Conservation (phyloP, 2,888 invertebrate genomes). For the Synanthedon myopaeformis region DNA sequence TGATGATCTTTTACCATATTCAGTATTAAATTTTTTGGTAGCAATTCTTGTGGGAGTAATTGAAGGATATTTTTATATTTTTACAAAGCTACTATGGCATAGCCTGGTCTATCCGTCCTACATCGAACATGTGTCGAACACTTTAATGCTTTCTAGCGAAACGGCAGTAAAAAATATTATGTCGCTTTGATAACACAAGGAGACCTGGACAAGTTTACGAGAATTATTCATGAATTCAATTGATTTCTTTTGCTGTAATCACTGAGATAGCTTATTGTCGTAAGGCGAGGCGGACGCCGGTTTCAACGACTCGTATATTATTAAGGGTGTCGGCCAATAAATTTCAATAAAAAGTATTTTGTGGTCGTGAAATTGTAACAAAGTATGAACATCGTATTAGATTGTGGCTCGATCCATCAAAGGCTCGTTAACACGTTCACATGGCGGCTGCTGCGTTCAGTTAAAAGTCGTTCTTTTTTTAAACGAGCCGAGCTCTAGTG, state of each 20-base stretch:
- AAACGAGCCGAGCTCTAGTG: slow-evolving; percentile 42
- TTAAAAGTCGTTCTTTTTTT: slow-evolving; percentile 23
- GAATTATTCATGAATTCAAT: slow-evolving; percentile 64
- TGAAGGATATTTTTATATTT: too few species aligned
- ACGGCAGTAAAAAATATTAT: slow-evolving; percentile 49
- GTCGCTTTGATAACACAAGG: slow-evolving; percentile 41
- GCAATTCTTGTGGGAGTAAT: too few species aligned
- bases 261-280: slow-evolving; percentile 32
- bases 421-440: slow-evolving; percentile 59
- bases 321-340: slow-evolving; percentile 25
- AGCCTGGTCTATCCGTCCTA: too few species aligned
- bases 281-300: slow-evolving; percentile 3
- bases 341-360: slow-evolving; percentile 29
- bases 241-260: slow-evolving; percentile 49
- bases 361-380: slow-evolving; percentile 34
- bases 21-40: too few species aligned
- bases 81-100: too few species aligned
- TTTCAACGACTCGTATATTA: slow-evolving; percentile 3
- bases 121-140: too few species aligned
- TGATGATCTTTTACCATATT: too few species aligned
- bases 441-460: slow-evolving; percentile 14
- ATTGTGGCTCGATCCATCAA: slow-evolving; percentile 58
- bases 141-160: slow-evolving; percentile 10
- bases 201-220: slow-evolving; percentile 34
- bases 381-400: slow-evolving; percentile 35